Evolutionary conservation across 1,140 invertebrate species (phyloP), one percentile per base, ranked within the genome.

Genomic region (Bombus turneri): DNA sequence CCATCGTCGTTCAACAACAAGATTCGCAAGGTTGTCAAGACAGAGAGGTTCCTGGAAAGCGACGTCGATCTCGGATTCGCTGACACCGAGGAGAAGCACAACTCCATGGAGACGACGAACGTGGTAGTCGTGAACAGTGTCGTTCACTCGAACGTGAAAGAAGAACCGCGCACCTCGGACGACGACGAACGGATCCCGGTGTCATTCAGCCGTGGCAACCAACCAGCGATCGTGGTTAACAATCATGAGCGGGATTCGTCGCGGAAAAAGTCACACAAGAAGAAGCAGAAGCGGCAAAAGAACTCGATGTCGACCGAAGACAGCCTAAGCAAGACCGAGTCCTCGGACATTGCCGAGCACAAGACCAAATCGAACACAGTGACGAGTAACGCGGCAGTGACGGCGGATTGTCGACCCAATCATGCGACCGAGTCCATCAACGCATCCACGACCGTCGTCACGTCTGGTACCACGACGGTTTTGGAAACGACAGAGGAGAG

Each of bases 221-320:
- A 93, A 5, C 91, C 92, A 0, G n/a, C 72, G 22, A 85, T 89
- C 9, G 88, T 93, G 6, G 80, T 91, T 0, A 95, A 95, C 66
- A 95, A 95, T 84, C 94, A 95, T 53, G 94, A 95, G 59, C 86
- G 94, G 43, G 95, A 95, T 66, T 91, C 95, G 43, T 91, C 95
- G 47, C 95, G 97, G 9, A 98, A 97, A 91, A 98, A 98, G 91
- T 95, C 95, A 2, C 97, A 98, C 89, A 98, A 98, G 92, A 98
- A 98, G 94, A 98, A 98, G 91, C 97, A 98, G 92, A 98, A 97
- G 91, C 96, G 97, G 10, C 96, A 97, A 79, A 98, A 98, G 91
- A 96, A 96, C 87, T 96, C 96, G 4, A 94, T 96, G 34, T 96
- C 96, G 0, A 96, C 95, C 83, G 96, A 97, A 81, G 96, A 97